Percentiles rank a stretch among this genome's conserved stretches.
phyloP scores from a whole-genome alignment of 2,113 vertebrate genomes.

The Beaufortia kweichowensis region DNA sequence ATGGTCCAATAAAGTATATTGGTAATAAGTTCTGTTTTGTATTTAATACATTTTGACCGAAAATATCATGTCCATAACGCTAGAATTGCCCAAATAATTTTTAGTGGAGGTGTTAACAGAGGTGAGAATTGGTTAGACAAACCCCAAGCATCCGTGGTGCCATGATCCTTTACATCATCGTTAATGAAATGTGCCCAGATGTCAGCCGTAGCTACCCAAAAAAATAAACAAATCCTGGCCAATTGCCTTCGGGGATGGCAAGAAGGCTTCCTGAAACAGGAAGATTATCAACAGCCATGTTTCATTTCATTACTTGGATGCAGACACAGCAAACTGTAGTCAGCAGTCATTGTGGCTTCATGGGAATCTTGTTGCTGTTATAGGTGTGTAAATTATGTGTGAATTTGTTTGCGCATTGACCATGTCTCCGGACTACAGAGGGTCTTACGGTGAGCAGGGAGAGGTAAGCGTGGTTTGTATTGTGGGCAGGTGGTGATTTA shows the following conservation, averaged over 20 bases:
- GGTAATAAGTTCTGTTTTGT: no score
- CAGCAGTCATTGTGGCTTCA: conserved; percentile 24
- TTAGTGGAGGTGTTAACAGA: background rate
- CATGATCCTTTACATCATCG: background rate
- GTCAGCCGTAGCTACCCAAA: conserved; percentile 45
- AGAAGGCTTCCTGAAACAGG: conserved; percentile 14
- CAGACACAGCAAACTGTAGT: conserved; percentile 38
- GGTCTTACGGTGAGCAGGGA: conserved; percentile 23
- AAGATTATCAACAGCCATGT: conserved; percentile 15
- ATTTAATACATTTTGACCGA: no score
- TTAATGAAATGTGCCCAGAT: conserved; percentile 48
- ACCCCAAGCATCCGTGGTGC: background rate
- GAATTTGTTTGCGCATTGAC: conserved; percentile 48
- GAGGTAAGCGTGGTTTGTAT: conserved; percentile 18
- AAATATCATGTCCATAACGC: no score
- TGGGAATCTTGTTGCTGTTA: conserved; percentile 20
- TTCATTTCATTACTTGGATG: conserved; percentile 38
- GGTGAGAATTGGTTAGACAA: conserved; percentile 20
- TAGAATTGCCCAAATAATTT: no score
- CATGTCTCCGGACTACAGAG: background rate
- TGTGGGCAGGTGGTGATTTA: conserved; percentile 47
- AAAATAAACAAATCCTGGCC: conserved; percentile 46
- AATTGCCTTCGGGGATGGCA: background rate
- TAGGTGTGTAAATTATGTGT: conserved; percentile 39
- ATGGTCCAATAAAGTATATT: no score